A percentile compares a stretch with the other conserved stretches of the same genome.
phyloP scores from a whole-genome alignment of 2,113 vertebrate species.

The Tinamus guttatus region DNA sequence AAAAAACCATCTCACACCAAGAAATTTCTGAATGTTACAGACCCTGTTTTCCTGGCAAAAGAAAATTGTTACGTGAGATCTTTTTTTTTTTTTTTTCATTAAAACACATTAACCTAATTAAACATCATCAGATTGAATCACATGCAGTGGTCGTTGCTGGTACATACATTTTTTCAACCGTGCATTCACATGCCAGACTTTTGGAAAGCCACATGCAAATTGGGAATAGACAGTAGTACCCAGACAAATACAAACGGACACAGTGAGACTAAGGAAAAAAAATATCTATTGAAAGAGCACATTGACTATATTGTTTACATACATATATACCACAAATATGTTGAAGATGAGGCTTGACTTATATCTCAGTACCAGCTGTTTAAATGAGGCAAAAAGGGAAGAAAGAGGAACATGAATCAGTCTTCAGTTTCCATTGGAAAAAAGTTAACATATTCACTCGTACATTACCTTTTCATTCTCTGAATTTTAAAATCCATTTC shows the following conservation, averaged over 20 bases:
- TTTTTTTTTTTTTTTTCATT: not conserved
- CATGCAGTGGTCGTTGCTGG: not conserved
- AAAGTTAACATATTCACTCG: not conserved
- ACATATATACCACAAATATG: not conserved
- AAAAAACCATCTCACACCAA: not conserved
- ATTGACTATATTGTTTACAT: not conserved
- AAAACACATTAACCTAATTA: not conserved
- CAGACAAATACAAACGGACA: not conserved
- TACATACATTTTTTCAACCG: not conserved
- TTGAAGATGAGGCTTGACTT: not conserved
- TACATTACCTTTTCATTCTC: not conserved
- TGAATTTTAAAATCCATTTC: not conserved
- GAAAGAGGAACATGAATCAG: not conserved
- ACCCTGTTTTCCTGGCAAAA: not conserved
- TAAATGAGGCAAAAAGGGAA: not conserved
- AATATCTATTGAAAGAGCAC: rapidly evolving
- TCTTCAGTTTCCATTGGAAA: not conserved
- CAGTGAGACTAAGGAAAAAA: not conserved
- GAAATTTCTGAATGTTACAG: not conserved
- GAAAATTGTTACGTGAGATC: not conserved
- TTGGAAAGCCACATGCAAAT: not conserved
- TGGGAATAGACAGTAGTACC: not conserved
- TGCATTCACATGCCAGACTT: not conserved
- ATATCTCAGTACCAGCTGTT: not conserved
- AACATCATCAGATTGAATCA: not conserved